Evolutionary conservation across 2,113 vertebrate genomes (phyloP).

Genomic region (Ochotona curzoniae): DNA sequence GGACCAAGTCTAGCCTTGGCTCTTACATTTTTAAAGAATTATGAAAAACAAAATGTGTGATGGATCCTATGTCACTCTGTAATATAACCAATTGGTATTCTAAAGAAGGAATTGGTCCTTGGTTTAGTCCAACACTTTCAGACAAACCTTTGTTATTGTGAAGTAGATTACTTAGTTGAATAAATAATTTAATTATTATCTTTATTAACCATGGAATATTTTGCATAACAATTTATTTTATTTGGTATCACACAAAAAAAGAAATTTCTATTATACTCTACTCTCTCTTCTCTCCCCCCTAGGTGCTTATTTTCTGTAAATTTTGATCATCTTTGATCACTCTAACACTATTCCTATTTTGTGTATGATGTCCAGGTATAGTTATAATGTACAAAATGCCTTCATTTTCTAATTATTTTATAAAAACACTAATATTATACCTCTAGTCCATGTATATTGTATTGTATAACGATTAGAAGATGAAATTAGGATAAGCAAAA

Average conservation of each 20-base stretch:
- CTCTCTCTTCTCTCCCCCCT: not conserved
- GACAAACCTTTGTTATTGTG: not conserved
- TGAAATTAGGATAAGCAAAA: constrained; percentile 16
- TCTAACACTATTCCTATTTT: not conserved
- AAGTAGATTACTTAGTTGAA: not conserved
- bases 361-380: not conserved
- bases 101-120: not conserved
- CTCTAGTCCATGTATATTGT: not conserved
- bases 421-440: not conserved
- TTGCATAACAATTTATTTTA: not conserved
- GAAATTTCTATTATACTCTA: not conserved
- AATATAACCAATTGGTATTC: not conserved
- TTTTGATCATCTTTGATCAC: not conserved
- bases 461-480: not conserved
- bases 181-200: not conserved
- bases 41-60: not conserved
- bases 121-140: not conserved
- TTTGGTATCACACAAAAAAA: not conserved
- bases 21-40: not conserved
- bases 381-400: not conserved
- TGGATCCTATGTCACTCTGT: not conserved
- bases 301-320: not conserved
- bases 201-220: constrained; percentile 10
- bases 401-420: constrained; percentile 30
- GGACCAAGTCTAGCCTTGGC: not conserved